These are phyloP conservation scores for Trogon surrucura DNA, from an alignment of 2,113 vertebrate genomes.

Conservation along the genomic window DNA sequence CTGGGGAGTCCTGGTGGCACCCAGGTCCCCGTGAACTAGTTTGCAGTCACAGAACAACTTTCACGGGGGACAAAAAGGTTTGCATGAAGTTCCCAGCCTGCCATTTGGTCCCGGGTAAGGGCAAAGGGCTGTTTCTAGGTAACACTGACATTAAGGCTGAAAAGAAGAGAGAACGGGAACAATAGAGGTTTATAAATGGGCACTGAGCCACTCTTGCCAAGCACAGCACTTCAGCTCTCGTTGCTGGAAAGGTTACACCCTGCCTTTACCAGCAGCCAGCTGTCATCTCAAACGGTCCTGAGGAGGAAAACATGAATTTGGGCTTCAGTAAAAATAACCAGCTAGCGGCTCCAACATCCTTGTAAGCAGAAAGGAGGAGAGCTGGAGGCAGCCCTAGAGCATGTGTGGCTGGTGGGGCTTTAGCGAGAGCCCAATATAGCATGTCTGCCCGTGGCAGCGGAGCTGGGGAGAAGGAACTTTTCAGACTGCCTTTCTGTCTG, in stretches of 20 bases:
- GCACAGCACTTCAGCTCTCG: not conserved
- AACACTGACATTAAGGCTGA: slow-evolving; percentile 11
- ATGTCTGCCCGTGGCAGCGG: not conserved
- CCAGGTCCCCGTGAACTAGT: not conserved
- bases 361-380: not conserved
- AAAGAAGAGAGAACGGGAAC: slow-evolving; percentile 11
- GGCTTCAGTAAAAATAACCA: not conserved
- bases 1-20: not conserved
- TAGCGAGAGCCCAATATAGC: not conserved
- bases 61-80: not conserved
- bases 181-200: slow-evolving; percentile 17
- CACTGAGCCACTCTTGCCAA: not conserved
- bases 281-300: not conserved
- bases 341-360: rapidly evolving
- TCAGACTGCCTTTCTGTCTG: not conserved
- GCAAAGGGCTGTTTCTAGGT: slow-evolving; percentile 37
- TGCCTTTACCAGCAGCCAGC: slow-evolving; percentile 1
- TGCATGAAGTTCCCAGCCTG: not conserved
- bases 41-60: not conserved
- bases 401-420: not conserved
- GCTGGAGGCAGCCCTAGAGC: not conserved
- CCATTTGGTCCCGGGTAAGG: not conserved
- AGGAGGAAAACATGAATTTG: not conserved
- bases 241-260: not conserved
- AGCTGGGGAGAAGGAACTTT: not conserved